phyloP scores from a whole-genome alignment of 2,888 invertebrate species.

The Drosophila mayaguana region DNA sequence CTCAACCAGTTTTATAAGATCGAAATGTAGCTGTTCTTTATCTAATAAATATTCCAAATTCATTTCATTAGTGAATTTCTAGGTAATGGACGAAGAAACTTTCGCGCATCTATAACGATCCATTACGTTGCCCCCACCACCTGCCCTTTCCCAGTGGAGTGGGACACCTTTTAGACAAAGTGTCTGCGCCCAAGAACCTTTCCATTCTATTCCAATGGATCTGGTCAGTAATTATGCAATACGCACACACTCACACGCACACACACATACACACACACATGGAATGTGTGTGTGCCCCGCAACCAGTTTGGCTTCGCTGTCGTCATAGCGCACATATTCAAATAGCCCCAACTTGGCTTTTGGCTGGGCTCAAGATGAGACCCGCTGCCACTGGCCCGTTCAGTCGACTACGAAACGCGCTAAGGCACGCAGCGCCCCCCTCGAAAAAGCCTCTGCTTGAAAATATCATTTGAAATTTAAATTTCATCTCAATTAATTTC shows the following conservation, averaged over 20 bases:
- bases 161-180: conserved; percentile 45
- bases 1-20: conserved; percentile 27
- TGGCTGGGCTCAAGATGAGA: conserved; percentile 71
- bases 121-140: neutral
- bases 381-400: conserved; percentile 48
- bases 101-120: conserved; percentile 41
- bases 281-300: conserved; percentile 26
- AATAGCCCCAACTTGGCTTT: conserved; percentile 44
- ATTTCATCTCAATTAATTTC: conserved; percentile 21
- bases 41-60: conserved; percentile 64
- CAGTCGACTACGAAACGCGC: conserved; percentile 72
- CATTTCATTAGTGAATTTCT: conserved; percentile 61
- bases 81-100: conserved; percentile 41
- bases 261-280: conserved; percentile 12
- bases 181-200: conserved; percentile 60
- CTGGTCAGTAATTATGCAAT: conserved; percentile 69
- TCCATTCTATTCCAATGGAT: conserved; percentile 21
- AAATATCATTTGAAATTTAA: conserved; percentile 48
- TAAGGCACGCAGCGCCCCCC: conserved; percentile 63
- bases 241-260: conserved; percentile 22
- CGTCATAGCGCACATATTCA: conserved; percentile 64
- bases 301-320: conserved; percentile 74
- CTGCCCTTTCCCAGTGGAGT: conserved; percentile 33
- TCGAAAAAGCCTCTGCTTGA: conserved; percentile 25
- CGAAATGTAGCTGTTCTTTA: conserved; percentile 26